Conservation (phyloP, 2,888 invertebrate species). For the Catocala fraxini region DNA sequence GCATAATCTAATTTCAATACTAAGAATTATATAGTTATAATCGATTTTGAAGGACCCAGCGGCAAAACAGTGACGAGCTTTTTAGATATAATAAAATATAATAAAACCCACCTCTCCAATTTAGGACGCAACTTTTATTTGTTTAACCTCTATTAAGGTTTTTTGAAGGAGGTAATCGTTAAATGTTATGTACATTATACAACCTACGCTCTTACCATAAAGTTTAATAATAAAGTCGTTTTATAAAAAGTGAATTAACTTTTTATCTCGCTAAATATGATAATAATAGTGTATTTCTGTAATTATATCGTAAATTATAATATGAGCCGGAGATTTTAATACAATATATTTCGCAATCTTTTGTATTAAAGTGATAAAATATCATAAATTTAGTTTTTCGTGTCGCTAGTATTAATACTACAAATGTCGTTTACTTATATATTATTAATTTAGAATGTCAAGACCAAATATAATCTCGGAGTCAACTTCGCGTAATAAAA, state of each 20-base stretch:
- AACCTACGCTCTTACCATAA: constrained; percentile 33
- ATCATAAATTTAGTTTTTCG: constrained; percentile 15
- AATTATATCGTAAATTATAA: too few relatives aligned
- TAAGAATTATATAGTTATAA: background rate
- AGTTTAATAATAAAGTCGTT: constrained; percentile 25
- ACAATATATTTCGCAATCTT: too few relatives aligned
- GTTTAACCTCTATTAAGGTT: constrained; percentile 25
- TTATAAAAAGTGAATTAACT: constrained; percentile 9
- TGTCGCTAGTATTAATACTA: constrained; percentile 18
- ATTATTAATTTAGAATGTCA: constrained; percentile 52
- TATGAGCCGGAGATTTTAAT: too few relatives aligned
- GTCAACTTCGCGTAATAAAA: constrained; percentile 47
- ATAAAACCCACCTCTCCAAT: constrained; percentile 20
- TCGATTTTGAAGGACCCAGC: constrained; percentile 8
- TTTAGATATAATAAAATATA: constrained; percentile 11
- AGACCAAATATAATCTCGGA: constrained; percentile 35
- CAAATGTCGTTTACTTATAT: constrained; percentile 17
- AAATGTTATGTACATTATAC: constrained; percentile 17
- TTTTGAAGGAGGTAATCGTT: constrained; percentile 24
- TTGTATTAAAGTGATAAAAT: background rate
- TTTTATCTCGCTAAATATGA: constrained; percentile 3
- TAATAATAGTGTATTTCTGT: background rate
- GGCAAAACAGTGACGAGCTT: background rate
- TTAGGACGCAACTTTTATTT: constrained; percentile 21
- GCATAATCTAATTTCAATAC: background rate